Percentiles rank a stretch among this genome's conserved stretches.
phyloP scores from a whole-genome alignment of 2,888 invertebrate genomes.

The Steinernema carpocapsae region DNA sequence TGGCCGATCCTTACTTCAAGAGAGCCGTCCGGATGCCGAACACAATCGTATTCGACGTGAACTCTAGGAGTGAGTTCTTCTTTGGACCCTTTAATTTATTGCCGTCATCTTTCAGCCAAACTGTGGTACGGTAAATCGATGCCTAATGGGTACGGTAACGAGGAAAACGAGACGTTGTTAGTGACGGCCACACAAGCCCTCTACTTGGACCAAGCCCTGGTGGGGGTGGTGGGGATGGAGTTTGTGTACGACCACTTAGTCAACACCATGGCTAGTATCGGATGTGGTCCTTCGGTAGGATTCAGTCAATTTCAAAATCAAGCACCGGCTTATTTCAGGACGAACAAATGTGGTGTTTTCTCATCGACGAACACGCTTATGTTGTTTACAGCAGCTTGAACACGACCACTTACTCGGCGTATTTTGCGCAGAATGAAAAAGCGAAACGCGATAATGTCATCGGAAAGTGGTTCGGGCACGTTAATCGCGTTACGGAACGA shows the following conservation, averaged over 20 bases:
- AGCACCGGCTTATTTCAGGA: conserved; percentile 39
- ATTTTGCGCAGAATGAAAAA: conserved; percentile 40
- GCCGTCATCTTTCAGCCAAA: conserved; percentile 53
- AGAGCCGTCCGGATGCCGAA: conserved; percentile 65
- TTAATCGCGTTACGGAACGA: conserved; percentile 64
- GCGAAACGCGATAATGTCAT: conserved; percentile 41
- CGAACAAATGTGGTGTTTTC: conserved; percentile 57
- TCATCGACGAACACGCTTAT: conserved; percentile 67
- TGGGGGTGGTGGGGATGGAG: conserved; percentile 66
- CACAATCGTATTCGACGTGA: conserved; percentile 63
- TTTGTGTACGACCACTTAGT: conserved; percentile 65
- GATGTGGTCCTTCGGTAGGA: conserved; percentile 55
- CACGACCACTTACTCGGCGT: conserved; percentile 51
- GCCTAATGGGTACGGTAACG: conserved; percentile 53
- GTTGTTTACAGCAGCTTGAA: conserved; percentile 63
- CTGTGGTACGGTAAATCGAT: conserved; percentile 57
- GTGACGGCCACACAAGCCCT: conserved; percentile 63
- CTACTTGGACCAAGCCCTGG: conserved; percentile 60
- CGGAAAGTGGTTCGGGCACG: conserved; percentile 61
- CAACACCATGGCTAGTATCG: conserved; percentile 54
- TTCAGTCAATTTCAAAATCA: not conserved
- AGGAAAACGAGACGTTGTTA: conserved; percentile 64
- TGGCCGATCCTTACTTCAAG: conserved; percentile 66
- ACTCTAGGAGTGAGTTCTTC: conserved; percentile 52
- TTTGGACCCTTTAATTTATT: not conserved